Conservation (phyloP, 2,888 invertebrate genomes). For the Rhogogaster chlorosoma region DNA sequence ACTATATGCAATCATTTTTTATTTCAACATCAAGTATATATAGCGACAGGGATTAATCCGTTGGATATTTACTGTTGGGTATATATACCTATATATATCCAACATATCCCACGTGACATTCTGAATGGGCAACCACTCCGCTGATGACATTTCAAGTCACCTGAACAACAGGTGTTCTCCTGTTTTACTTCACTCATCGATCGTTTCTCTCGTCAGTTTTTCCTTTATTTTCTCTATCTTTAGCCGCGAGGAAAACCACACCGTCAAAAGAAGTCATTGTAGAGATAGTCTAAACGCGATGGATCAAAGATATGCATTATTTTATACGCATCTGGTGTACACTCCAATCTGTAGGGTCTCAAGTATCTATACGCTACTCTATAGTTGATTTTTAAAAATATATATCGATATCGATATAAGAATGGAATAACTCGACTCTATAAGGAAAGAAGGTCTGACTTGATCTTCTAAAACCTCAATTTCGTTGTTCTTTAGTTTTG, state of each 20-base stretch:
- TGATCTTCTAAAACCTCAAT: no score
- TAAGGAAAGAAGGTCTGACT: no score
- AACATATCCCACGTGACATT: constrained; percentile 37
- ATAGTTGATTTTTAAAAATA: background rate
- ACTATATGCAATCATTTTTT: constrained; percentile 26
- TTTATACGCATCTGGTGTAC: background rate
- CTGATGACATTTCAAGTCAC: constrained; percentile 46
- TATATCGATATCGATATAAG: no score
- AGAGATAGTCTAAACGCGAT: constrained; percentile 15
- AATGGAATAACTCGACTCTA: no score
- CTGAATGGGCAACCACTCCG: constrained; percentile 48
- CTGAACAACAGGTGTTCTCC: constrained; percentile 47
- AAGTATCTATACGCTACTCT: background rate
- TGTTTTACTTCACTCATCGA: constrained; percentile 41
- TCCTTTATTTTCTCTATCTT: background rate
- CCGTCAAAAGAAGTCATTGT: constrained; percentile 18
- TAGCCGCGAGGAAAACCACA: background rate
- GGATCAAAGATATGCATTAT: background rate
- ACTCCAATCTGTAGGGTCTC: background rate
- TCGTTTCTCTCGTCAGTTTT: constrained; percentile 32
- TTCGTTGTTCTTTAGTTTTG: no score
- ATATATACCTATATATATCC: background rate
- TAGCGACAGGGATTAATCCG: constrained; percentile 38
- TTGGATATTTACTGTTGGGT: constrained; percentile 25
- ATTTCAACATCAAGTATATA: background rate